Base-by-base conservation (phyloP, 2,113 vertebrate species). In the Philantomba maxwellii region DNA sequence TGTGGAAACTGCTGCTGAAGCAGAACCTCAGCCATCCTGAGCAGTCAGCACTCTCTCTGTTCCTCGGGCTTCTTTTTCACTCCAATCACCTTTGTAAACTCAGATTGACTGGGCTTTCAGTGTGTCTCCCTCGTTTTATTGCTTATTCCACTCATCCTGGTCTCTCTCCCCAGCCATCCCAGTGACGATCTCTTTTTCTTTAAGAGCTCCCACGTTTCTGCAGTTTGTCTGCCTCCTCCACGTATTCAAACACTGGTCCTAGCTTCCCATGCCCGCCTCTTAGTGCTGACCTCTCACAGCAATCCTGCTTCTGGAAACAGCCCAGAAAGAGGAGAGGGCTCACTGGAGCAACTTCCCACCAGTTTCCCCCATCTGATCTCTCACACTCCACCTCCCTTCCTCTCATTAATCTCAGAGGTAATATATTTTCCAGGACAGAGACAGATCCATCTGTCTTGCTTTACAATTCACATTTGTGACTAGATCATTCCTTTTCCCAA, bases 391-490 rank as follows among this genome's bases (percentile, higher is more conserved):
- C 19, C 17, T 45, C 33, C 60, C 7, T 70, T 64, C 30, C 25
- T 30, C n/a, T 51, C 43, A 30, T 93, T 75, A 47, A 78, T 83
- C 89, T 88, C 91, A 87, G 78, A 73, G 30, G n/a, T 57, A 6
- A 86, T 36, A 51, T 21, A 91, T 91, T 93, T 89, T 73, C n/a
- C 86, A 91, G 39, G 82, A 85, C 57, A 62, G 28, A 82, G 51
- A 87, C 87, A 60, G n/a, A 43, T 43, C 39, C 39, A 36, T 60
- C 87, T 77, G 66, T 81, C 90, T 86, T 60, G 36, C 81, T 92
- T 94, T 97, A 91, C 87, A 78, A 83, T 45, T 87, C 86, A 64
- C 30, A 21, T 51, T 84, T 94, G 33, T 89, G 85, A 88, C 57
- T 70, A 88, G n/a, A 88, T 91, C 6, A 58, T 93, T 95, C 49